Evolutionary conservation across 2,888 invertebrate species (phyloP), one percentile per base, ranked within the genome.

Genomic region (Orthosia gothica): DNA sequence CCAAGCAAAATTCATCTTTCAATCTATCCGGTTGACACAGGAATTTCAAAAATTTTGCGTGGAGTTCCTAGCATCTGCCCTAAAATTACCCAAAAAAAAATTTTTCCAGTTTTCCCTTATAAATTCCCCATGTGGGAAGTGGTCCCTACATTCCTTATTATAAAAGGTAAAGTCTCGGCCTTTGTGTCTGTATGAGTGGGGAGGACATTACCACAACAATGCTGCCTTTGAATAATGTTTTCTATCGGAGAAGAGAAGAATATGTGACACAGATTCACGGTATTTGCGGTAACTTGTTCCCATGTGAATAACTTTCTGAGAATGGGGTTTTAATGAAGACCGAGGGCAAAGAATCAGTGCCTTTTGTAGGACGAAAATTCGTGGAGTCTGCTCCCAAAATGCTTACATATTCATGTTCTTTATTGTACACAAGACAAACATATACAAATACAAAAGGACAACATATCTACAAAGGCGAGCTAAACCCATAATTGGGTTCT

Each of bases 141-240:
- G 12, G 12, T n/a, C 74, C 63, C 23, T 13, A 73, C 12, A 40
- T 74, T 62, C 73, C 49, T 40, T 32, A 40, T 75, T 62, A n/a
- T 47, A 54, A 61, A 73, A 73, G 75, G 73, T 23, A 23, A 62
- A 47, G 32, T 45, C 5, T 55, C 16, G 15, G 26, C 45, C 32
- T 75, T 54, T 55, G 62, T 75, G 54, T 50, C 2, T 55, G 3
- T 61, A 23, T 5, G 16, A 55, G n/a, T 23, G 32, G 32, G 20
- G 16, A 23, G 11, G 12, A 18, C 47, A 55, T 55, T 55, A 55
- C 55, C 55, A 49, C 54, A 74, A 54, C 32, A 73, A 74, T 32
- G 32, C 18, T 40, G 13, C 20, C 3, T 32, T n/a, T 32, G 11
- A 18, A 16, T 23, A 15, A 15, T 20, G 9, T 7, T 52, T 32